phyloP scores from a whole-genome alignment of 2,113 vertebrate genomes.

The Phalacrocorax carbo region DNA sequence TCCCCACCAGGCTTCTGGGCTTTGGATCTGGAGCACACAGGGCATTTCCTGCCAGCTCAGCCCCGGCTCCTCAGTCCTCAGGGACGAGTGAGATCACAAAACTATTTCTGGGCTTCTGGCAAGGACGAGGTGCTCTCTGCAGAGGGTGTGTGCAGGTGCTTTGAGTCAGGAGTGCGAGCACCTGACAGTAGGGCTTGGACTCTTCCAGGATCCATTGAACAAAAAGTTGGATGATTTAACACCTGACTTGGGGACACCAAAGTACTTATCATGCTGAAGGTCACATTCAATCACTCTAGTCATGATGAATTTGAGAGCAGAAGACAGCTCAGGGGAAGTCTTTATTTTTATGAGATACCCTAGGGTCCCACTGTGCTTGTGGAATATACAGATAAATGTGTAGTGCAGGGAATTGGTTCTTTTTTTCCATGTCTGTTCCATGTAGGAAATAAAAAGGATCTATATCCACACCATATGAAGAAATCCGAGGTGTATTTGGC shows the following conservation, averaged over 20 bases:
- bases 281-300: not conserved
- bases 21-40: not conserved
- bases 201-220: not conserved
- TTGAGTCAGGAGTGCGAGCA: not conserved
- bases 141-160: not conserved
- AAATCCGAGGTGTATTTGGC: not conserved
- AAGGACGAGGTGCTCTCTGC: not conserved
- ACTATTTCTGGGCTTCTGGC: not conserved
- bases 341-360: not conserved
- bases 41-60: not conserved
- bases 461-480: not conserved
- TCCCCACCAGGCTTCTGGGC: not conserved
- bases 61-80: not conserved
- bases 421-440: not conserved
- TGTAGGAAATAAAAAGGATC: not conserved
- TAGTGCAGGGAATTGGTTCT: not conserved
- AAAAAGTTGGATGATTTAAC: not conserved
- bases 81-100: not conserved
- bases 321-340: not conserved
- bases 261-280: not conserved
- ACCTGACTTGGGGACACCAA: not conserved
- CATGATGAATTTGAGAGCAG: not conserved
- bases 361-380: not conserved
- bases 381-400: not conserved
- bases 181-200: not conserved